Base-by-base conservation (phyloP, 2,797 vertebrate genomes). In the Muraenolepis orangiensis region DNA sequence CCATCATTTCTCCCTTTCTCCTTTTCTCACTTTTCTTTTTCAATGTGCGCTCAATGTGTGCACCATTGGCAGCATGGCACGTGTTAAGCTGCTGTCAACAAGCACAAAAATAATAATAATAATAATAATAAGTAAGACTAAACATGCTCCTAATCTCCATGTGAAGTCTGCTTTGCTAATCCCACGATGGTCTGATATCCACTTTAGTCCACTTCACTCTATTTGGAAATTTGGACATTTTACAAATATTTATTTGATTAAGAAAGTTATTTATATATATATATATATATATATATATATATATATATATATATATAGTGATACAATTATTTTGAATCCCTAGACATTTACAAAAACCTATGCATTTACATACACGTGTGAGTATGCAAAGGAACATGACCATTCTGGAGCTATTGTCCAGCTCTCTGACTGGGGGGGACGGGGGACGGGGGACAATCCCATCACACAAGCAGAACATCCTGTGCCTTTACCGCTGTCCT, bases 401-500 rank as follows among this genome's bases (percentile, higher is more conserved):
- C 87, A 82, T 83, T 84, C 76, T 72, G 64, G 79, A 86, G 79
- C 83, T 85, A 85, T 88, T 91, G 90, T 87, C 79, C 74, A 84
- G 74, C 79, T 85, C 80, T 83, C 82, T 71, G 81, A 72, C 81
- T 42, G 71, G 78, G 71, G n/a, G n/a, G n/a, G n/a, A n/a, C n/a
- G n/a, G n/a, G n/a, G n/a, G n/a, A n/a, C n/a, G n/a, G n/a, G n/a
- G 78, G 81, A 89, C 85, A 87, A 89, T 88, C 87, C 92, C 90
- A 93, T 92, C 92, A 93, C 91, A 90, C 83, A 90, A 87, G 81
- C 81, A 89, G 90, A 73, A 29, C 87, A 89, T n/a, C n/a, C n/a
- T n/a, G n/a, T 90, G 91, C 86, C 92, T 93, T 91, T 90, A 91
- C 91, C 87, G 85, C 88, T 81, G 86, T n/a, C 92, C 86, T 92